phyloP scores from a whole-genome alignment of 2,797 vertebrate genomes.

The Pteronotus mesoamericanus region DNA sequence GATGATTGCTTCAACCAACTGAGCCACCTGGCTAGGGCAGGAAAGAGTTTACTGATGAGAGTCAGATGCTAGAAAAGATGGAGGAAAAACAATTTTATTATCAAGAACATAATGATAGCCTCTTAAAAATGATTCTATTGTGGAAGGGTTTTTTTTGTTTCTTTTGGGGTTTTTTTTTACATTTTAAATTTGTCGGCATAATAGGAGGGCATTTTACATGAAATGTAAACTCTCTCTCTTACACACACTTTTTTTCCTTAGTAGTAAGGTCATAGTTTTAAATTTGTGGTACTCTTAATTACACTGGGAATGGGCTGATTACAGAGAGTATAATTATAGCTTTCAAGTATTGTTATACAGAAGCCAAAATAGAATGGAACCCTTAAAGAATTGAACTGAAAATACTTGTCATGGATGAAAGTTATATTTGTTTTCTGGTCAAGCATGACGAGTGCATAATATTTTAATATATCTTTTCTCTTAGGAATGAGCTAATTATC shows the following conservation, averaged over 20 bases:
- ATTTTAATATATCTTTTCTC: conserved; percentile 29
- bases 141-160: neutral
- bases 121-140: conserved; percentile 30
- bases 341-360: conserved; percentile 43
- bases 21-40: neutral
- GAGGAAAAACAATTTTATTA: neutral
- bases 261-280: conserved; percentile 42
- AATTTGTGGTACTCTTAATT: conserved; percentile 61
- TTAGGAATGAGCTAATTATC: conserved; percentile 42
- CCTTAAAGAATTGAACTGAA: conserved; percentile 22
- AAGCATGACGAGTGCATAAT: conserved; percentile 6
- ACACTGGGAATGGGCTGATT: conserved; percentile 52
- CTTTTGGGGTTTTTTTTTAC: neutral
- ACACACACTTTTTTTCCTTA: conserved; percentile 8
- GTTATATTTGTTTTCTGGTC: conserved; percentile 48
- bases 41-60: conserved; percentile 21
- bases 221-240: conserved; percentile 13
- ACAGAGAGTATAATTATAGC: conserved; percentile 54
- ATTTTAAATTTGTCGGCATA: conserved; percentile 43
- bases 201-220: conserved; percentile 22
- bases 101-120: neutral
- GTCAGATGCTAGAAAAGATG: neutral
- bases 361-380: conserved; percentile 63
- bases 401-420: neutral
- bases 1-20: neutral